Evolutionary conservation across 2,888 invertebrate genomes (phyloP).

Genomic region (Ariolimax columbianus): DNA sequence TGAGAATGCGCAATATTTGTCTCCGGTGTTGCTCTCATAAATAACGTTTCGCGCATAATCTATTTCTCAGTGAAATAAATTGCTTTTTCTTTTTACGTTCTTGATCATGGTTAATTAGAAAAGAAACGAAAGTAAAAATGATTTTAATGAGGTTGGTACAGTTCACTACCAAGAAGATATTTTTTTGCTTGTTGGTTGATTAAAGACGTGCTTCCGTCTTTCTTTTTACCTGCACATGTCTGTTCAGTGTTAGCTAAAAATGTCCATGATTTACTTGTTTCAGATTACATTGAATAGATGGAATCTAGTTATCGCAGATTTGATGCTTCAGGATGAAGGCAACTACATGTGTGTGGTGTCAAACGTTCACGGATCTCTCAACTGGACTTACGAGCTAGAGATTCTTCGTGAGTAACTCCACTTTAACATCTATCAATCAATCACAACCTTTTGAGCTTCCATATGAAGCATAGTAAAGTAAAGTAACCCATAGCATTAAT

Average conservation of each 20-base stretch:
- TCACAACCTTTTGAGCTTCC: too few species aligned
- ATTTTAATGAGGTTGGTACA: background rate
- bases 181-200: background rate
- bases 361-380: constrained; percentile 88
- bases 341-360: constrained; percentile 92
- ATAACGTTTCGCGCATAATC: background rate
- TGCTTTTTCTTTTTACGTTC: background rate
- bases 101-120: background rate
- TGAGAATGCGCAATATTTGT: background rate
- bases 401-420: constrained; percentile 76
- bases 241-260: too few species aligned
- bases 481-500: too few species aligned
- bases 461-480: too few species aligned
- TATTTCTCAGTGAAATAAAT: background rate
- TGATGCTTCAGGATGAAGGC: constrained; percentile 90
- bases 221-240: too few species aligned
- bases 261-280: background rate
- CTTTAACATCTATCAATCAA: too few species aligned
- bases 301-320: constrained; percentile 86
- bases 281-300: constrained; percentile 56
- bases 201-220: background rate
- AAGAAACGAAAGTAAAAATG: background rate
- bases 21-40: background rate
- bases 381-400: constrained; percentile 74
- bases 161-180: background rate